phyloP scores from a whole-genome alignment of 2,797 vertebrate genomes.

The Atherinosoma microstoma region DNA sequence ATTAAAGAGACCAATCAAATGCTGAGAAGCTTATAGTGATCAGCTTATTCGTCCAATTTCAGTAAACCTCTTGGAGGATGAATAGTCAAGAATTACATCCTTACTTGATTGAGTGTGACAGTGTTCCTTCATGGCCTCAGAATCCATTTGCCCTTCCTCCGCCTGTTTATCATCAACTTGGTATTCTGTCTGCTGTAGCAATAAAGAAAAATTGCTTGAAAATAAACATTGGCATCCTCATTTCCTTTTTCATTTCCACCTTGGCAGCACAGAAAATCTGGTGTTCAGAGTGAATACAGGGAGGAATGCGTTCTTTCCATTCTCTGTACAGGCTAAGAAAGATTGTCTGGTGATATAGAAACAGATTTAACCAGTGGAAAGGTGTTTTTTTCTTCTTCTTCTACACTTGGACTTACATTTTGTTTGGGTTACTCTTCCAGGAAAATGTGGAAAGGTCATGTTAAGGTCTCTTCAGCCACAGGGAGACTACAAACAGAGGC shows the following conservation, averaged over 20 bases:
- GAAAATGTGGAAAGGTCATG: slow-evolving; percentile 26
- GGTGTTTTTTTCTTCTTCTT: background rate
- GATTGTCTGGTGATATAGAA: background rate
- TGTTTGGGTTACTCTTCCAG: background rate
- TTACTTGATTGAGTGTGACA: background rate
- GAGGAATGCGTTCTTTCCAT: slow-evolving; percentile 3
- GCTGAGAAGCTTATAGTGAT: background rate
- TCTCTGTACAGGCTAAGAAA: slow-evolving; percentile 3
- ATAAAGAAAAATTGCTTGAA: slow-evolving; percentile 2
- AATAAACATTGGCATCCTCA: slow-evolving; percentile 6
- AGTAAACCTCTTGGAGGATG: background rate
- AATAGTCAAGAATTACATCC: background rate
- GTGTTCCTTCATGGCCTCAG: background rate
- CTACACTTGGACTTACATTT: background rate
- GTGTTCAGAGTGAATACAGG: slow-evolving; percentile 4
- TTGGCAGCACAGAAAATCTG: background rate
- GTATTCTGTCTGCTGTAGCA: slow-evolving; percentile 3
- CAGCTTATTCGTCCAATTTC: background rate
- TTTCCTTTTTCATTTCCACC: background rate
- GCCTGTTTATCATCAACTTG: slow-evolving; percentile 1
- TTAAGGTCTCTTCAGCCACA: background rate
- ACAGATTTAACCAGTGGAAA: background rate
- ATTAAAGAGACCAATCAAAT: no score
- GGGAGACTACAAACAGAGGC: slow-evolving; percentile 9
- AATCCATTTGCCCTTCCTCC: background rate